Evolutionary conservation across 1,140 invertebrate genomes (phyloP).

Genomic region (Zaprionus inermis): DNA sequence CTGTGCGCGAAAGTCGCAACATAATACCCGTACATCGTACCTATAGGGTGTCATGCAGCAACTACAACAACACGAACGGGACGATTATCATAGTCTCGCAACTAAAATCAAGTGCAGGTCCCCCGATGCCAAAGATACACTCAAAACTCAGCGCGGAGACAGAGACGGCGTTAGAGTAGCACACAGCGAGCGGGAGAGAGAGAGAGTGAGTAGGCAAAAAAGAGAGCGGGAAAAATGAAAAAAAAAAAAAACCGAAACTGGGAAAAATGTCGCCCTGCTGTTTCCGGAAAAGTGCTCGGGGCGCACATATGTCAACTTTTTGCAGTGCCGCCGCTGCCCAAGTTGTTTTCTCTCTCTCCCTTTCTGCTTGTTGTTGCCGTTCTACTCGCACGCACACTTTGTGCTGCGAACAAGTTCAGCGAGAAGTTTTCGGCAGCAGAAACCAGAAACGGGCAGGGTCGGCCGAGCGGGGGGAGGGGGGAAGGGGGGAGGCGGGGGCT

Average conservation of each 20-base stretch:
- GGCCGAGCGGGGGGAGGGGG: not conserved
- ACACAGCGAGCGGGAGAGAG: constrained; percentile 10
- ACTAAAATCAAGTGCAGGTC: constrained; percentile 81
- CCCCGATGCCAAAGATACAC: constrained; percentile 71
- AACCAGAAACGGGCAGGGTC: constrained; percentile 22
- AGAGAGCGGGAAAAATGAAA: constrained; percentile 27
- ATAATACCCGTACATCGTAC: not conserved
- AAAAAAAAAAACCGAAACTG: constrained; percentile 39
- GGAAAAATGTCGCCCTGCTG: constrained; percentile 78
- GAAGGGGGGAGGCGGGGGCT: not conserved
- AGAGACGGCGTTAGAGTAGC: not conserved
- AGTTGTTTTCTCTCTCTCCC: constrained; percentile 1
- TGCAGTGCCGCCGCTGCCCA: constrained; percentile 49
- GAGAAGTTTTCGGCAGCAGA: constrained; percentile 58
- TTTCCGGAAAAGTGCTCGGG: constrained; percentile 81
- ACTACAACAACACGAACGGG: constrained; percentile 36
- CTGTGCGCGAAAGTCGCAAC: not conserved
- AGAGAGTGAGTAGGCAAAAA: too few relatives aligned
- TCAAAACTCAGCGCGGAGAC: constrained; percentile 51
- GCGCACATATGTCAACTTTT: constrained; percentile 84
- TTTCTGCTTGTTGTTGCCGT: constrained; percentile 10
- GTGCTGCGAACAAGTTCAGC: constrained; percentile 57
- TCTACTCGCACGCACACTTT: constrained; percentile 39
- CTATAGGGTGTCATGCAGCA: constrained; percentile 9
- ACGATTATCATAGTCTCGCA: constrained; percentile 68